Evolutionary conservation across 2,888 invertebrate genomes (phyloP).

Genomic region (Allygus modestus): DNA sequence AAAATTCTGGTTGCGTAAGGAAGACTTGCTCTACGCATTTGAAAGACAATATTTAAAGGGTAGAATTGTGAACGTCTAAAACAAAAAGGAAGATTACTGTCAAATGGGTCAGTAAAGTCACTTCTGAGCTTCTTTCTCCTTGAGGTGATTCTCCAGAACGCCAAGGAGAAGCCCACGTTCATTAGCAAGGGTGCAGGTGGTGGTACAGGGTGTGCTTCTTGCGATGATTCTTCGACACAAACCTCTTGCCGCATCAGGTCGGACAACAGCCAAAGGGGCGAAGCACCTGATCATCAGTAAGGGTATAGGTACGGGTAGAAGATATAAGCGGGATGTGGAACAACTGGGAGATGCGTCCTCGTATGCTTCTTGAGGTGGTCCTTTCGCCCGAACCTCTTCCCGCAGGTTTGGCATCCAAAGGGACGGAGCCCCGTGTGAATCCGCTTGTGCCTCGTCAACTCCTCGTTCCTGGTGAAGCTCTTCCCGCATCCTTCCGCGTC

Average conservation of each 20-base stretch:
- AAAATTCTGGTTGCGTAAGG: too few species aligned
- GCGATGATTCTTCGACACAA: slow-evolving; percentile 95
- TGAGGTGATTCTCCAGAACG: too few species aligned
- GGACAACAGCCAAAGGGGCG: slow-evolving; percentile 77
- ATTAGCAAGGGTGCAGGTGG: slow-evolving; percentile 67
- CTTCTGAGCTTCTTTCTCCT: too few species aligned
- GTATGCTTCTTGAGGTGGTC: slow-evolving; percentile 97
- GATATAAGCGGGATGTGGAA: slow-evolving; percentile 64
- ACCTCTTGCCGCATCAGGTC: slow-evolving; percentile 93
- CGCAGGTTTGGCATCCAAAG: slow-evolving; percentile 91
- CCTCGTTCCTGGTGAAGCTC: slow-evolving; percentile 94
- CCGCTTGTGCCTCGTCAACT: slow-evolving; percentile 92
- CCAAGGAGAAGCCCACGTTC: slow-evolving; percentile 16
- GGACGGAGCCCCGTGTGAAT: slow-evolving; percentile 93
- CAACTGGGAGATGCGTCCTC: slow-evolving; percentile 67
- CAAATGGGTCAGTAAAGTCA: too few species aligned
- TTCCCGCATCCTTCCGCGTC: slow-evolving; percentile 92
- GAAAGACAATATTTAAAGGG: not conserved
- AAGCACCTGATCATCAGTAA: slow-evolving; percentile 62
- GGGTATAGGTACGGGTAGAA: slow-evolving; percentile 68
- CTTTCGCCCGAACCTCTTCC: slow-evolving; percentile 94
- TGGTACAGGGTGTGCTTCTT: slow-evolving; percentile 82
- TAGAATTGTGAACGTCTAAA: too few species aligned
- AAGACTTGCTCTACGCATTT: not conserved
- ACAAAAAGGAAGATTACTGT: too few species aligned